Evolutionary conservation across 1,140 invertebrate genomes (phyloP).

Genomic region (Sitodiplosis mosellana): DNA sequence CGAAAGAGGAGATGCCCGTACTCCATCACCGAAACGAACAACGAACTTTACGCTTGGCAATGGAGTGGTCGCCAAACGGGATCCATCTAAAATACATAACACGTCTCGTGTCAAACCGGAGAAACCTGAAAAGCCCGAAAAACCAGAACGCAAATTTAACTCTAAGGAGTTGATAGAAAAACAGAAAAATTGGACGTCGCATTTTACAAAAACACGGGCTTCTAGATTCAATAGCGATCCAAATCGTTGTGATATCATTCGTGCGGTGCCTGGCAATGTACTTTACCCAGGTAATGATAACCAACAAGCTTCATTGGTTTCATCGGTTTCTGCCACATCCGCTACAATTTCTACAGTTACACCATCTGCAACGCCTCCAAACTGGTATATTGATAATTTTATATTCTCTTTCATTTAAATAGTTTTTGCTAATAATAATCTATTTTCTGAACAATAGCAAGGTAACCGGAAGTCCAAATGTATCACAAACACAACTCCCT

Average conservation of each 20-base stretch:
- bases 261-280: constrained; percentile 20
- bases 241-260: constrained; percentile 29
- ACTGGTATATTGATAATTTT: too few species aligned
- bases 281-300: constrained; percentile 12
- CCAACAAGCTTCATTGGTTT: too few species aligned
- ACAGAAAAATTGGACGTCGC: constrained; percentile 77
- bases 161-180: constrained; percentile 73
- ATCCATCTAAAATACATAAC: constrained; percentile 11
- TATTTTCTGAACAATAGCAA: too few species aligned
- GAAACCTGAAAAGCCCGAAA: constrained; percentile 43
- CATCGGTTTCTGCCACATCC: too few species aligned
- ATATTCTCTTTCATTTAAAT: too few species aligned
- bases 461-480: too few species aligned
- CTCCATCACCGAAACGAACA: constrained; percentile 19
- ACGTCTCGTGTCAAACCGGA: constrained; percentile 27
- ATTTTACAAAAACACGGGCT: constrained; percentile 58
- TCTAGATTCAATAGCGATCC: constrained; percentile 42
- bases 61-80: constrained; percentile 2
- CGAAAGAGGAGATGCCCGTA: constrained; percentile 14
- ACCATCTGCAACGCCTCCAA: too few species aligned
- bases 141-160: constrained; percentile 63
- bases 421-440: too few species aligned
- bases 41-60: constrained; percentile 8
- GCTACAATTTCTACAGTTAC: too few species aligned
- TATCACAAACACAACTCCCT: neutral